Evolutionary conservation across 2,113 vertebrate species (phyloP).

Genomic region (Philantomba maxwellii): DNA sequence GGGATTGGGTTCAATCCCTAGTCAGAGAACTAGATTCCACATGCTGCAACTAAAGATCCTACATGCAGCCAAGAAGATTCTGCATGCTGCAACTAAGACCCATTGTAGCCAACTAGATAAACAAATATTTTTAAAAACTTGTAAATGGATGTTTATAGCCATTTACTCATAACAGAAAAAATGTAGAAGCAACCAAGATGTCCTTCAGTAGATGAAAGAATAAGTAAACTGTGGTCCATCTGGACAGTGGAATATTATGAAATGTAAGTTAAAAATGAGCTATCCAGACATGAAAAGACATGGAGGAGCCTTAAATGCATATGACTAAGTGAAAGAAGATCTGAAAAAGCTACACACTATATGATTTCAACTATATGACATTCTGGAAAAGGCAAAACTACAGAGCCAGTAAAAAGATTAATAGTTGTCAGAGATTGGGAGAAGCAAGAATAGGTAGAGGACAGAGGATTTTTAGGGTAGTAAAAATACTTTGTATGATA

Average conservation of each 20-base stretch:
- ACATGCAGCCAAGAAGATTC: not conserved
- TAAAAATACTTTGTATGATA: not conserved
- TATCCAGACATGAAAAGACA: not conserved
- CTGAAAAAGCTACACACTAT: not conserved
- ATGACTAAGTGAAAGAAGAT: not conserved
- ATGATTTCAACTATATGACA: not conserved
- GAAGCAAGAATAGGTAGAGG: not conserved
- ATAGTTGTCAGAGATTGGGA: not conserved
- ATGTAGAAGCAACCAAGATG: not conserved
- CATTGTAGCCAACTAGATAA: not conserved
- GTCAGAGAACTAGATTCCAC: not conserved
- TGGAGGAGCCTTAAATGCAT: not conserved
- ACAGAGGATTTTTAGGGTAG: not conserved
- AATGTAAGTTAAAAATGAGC: not conserved
- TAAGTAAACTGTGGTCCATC: not conserved
- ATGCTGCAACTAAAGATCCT: not conserved
- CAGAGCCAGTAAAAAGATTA: not conserved
- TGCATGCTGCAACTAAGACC: not conserved
- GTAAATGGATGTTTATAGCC: not conserved
- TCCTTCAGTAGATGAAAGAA: not conserved
- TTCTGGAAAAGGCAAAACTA: not conserved
- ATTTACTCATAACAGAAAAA: not conserved
- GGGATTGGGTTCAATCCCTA: not conserved
- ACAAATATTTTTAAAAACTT: not conserved
- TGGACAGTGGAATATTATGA: not conserved